Evolutionary conservation across 2,797 vertebrate species (phyloP), one percentile per base, ranked within the genome.

Genomic region (Melanotaenia boesemani): DNA sequence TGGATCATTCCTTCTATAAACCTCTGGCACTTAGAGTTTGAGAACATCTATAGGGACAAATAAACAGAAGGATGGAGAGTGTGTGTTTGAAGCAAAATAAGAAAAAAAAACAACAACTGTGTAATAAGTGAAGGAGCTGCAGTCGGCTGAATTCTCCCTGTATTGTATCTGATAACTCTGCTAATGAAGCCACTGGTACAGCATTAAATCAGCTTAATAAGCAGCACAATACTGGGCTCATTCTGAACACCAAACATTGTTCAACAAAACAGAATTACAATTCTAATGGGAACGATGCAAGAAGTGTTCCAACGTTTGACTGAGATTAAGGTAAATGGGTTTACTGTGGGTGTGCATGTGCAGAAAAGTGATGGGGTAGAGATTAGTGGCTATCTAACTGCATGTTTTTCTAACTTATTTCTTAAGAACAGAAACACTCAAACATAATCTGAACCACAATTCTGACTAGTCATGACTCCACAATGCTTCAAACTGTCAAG

Each of bases 11-110:
- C 76, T 59, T 70, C 67, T 79, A 55, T 41, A 59, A 77, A 79
- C 62, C 71, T 65, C 75, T 78, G 59, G 16, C 74, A 34, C 66
- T 56, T 75, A 24, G 74, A 63, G 81, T 88, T 80, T 72, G 67
- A 89, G 74, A 77, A 87, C 80, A 80, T 86, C 79, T 86, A 74
- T 78, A 78, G 75, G 83, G 72, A 74, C 62, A 75, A 82, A 89
- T 79, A 81, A 87, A 63, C 85, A 70, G 9, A 12, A 39, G 3
- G 3, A 39, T 56, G 41, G 62, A 12, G 52, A 62, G 57, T 65
- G 67, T 57, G 76, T 9, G 72, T 81, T 84, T 37, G 79, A 73
- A 85, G 88, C 68, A 76, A 82, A 78, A 79, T 52, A 70, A 72
- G 75, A 66, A 63, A 75, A 36, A 36, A 28, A 28, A 28, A 28